Evolutionary conservation across 1,140 invertebrate species (phyloP), one percentile per base, ranked within the genome.

Genomic region (Heliconius melpomene): DNA sequence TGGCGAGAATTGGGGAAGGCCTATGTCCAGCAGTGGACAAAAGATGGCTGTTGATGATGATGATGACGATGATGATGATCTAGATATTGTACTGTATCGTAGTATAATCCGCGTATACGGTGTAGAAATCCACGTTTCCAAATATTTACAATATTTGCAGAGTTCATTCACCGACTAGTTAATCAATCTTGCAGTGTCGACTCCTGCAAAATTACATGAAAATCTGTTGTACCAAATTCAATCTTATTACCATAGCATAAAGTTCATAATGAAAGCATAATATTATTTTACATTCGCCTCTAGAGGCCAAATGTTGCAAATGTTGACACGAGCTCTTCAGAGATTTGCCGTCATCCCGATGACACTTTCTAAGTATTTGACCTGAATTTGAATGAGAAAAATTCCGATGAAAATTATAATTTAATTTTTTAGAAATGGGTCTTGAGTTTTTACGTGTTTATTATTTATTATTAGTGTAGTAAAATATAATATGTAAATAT

Each of bases 101-200:
- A 60, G 3, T n/a, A 26, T 7, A 23, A 60, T 11, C 52, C 52
- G 20, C 9, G 23, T 26, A 60, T 71, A 26, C 72, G 9, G 1
- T 20, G 11, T 66, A 70, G n/a, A 46, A 71, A 72, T 75, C 52
- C 75, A 60, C 70, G 52, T 72, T 40, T 75, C 46, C 71, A 66
- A 73, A 80, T 32, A 50, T 38, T 50, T 46, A 57, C 52, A 32
- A 40, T 90, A 90, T 90, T 92, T 90, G 73, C 80, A 77, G 80
- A 90, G 89, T 89, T 89, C 90, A 86, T 91, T 92, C 89, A 88
- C 89, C 84, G 83, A 83, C 82, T 78, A 86, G 86, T 88, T 88
- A 87, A 92, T 92, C 90, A 92, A 91, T 92, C 90, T 90, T 88
- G 79, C 83, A 83, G 76, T 85, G 87, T 84, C 80, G 77, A 74